phyloP scores from a whole-genome alignment of 2,797 vertebrate species.

The Miopithecus talapoin region DNA sequence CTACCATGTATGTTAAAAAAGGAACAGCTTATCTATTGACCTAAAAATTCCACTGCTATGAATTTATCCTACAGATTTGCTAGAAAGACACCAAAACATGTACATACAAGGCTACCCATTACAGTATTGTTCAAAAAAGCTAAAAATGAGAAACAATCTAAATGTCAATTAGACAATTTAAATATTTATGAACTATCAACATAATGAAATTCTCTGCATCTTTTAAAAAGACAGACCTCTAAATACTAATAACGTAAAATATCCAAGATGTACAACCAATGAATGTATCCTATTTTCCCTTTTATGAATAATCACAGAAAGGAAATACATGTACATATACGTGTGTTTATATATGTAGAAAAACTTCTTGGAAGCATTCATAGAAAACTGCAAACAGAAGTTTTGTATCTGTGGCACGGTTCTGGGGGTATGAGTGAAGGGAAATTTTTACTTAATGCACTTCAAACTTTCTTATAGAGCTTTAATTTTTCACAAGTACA shows the following conservation, averaged over 20 bases:
- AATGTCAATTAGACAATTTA: background rate
- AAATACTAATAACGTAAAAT: background rate
- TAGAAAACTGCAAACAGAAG: background rate
- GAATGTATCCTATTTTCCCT: background rate
- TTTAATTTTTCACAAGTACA: background rate
- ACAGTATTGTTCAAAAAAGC: background rate
- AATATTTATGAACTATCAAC: background rate
- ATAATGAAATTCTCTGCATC: background rate
- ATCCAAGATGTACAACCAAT: background rate
- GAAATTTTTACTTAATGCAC: background rate
- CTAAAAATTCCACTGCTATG: background rate
- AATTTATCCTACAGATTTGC: background rate
- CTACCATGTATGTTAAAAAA: background rate
- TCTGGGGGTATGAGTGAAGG: background rate
- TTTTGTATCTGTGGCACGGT: background rate
- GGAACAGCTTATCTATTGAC: background rate
- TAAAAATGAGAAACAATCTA: conserved; percentile 8
- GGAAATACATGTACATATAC: background rate
- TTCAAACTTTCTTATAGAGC: background rate
- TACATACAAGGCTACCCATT: background rate
- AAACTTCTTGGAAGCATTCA: background rate
- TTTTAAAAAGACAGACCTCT: background rate
- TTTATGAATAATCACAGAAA: conserved; percentile 5
- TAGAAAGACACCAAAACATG: conserved; percentile 10
- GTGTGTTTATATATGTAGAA: background rate